Conservation (phyloP, 2,797 vertebrate genomes). For the Cercopithecus diana region DNA sequence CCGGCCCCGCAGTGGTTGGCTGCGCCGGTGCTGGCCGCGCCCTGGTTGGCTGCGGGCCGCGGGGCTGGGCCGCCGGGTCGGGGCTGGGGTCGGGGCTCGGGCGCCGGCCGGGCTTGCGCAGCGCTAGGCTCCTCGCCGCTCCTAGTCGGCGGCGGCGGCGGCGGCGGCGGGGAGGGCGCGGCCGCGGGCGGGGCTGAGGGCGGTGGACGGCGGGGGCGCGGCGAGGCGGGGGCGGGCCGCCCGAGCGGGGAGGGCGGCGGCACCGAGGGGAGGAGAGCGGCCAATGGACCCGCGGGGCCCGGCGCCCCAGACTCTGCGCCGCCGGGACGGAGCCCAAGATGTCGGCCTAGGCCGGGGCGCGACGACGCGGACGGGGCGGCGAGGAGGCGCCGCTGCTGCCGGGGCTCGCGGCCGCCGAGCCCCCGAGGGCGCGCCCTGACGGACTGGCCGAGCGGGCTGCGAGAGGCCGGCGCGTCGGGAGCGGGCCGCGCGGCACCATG, state of each 20-base stretch:
- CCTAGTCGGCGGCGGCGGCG: conserved; percentile 2
- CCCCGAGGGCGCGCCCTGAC: conserved; percentile 56
- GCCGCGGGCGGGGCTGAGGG: conserved; percentile 41
- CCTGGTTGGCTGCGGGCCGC: conserved; percentile 73
- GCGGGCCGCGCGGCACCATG: conserved; percentile 86
- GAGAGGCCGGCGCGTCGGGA: conserved; percentile 38
- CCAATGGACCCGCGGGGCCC: conserved; percentile 78
- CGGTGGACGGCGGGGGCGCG: conserved; percentile 54
- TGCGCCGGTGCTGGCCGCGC: conserved; percentile 72
- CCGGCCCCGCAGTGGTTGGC: conserved; percentile 57
- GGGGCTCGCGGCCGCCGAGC: conserved; percentile 29
- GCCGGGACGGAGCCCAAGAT: conserved; percentile 65
- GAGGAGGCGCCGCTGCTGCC: conserved; percentile 48
- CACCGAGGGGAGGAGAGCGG: conserved; percentile 65
- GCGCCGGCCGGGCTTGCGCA: conserved; percentile 80
- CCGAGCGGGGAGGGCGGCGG: conserved; percentile 53
- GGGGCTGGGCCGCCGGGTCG: conserved; percentile 69
- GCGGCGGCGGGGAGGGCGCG: conserved; percentile 47
- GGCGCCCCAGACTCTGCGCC: conserved; percentile 71
- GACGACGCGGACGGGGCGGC: conserved; percentile 54
- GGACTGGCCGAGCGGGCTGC: conserved; percentile 30
- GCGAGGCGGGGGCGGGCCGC: conserved; percentile 40
- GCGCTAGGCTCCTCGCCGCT: conserved; percentile 66
- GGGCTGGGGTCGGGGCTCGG: conserved; percentile 75
- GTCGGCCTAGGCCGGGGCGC: conserved; percentile 73